phyloP scores from a whole-genome alignment of 2,888 invertebrate species.

The Arrhopalites spinosus region DNA sequence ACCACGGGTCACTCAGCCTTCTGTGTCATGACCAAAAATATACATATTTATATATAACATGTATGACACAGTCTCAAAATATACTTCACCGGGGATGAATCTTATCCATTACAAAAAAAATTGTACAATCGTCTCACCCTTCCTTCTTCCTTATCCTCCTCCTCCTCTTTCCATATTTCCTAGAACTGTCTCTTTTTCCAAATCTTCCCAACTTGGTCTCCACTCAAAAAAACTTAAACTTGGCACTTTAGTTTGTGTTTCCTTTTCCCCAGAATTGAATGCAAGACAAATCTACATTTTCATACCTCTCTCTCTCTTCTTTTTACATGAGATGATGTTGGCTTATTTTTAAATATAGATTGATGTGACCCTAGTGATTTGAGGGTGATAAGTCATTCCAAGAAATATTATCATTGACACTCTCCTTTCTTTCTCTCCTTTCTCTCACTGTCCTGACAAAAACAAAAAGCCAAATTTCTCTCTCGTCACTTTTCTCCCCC shows the following conservation, averaged over 20 bases:
- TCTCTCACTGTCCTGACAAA: neutral
- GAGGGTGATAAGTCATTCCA: constrained; percentile 56
- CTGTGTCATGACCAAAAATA: neutral
- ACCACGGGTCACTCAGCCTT: constrained; percentile 11
- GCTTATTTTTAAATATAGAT: constrained; percentile 55
- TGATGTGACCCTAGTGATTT: constrained; percentile 56
- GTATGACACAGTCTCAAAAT: neutral
- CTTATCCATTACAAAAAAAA: neutral
- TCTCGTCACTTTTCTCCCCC: constrained; percentile 2
- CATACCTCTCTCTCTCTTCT: neutral
- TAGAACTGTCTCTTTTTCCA: neutral
- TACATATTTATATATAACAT: neutral
- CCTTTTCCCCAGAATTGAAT: neutral
- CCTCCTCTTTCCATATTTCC: neutral
- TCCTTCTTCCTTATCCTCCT: too few species aligned
- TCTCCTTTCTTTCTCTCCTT: constrained; percentile 14
- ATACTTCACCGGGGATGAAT: neutral
- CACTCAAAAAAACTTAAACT: neutral
- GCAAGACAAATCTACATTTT: neutral
- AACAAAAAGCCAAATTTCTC: neutral
- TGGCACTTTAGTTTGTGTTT: neutral
- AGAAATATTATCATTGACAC: constrained; percentile 56
- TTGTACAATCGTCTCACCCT: too few species aligned
- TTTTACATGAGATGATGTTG: constrained; percentile 11
- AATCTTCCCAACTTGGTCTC: neutral